A percentile compares a stretch with the other conserved stretches of the same genome.
These are phyloP conservation scores for Ammodytes marinus DNA, from an alignment of 2,113 vertebrate species.

Conservation along the genomic window DNA sequence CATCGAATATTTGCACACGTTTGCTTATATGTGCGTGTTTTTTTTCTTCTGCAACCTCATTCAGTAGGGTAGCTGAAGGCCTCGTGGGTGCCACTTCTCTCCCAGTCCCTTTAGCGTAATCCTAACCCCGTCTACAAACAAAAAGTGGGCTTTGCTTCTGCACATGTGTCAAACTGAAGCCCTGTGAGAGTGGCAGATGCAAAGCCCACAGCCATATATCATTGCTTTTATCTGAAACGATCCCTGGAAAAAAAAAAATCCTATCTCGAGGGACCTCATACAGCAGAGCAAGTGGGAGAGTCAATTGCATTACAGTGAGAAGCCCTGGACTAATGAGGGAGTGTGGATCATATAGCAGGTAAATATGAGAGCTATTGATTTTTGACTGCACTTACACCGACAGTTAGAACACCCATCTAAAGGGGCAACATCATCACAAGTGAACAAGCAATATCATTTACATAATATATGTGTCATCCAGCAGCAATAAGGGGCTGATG, in stretches of 20 bases:
- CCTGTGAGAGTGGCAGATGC: conserved; percentile 10
- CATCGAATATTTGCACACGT: conserved; percentile 46
- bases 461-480: conserved; percentile 36
- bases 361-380: conserved; percentile 74
- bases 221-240: conserved; percentile 54
- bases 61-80: background rate
- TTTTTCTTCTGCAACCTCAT: background rate
- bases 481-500: conserved; percentile 10
- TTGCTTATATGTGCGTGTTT: conserved; percentile 31
- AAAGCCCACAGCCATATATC: conserved; percentile 27
- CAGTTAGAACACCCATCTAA: conserved; percentile 31
- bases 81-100: conserved; percentile 1
- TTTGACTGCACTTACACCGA: conserved; percentile 53
- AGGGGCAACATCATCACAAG: conserved; percentile 19
- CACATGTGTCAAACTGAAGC: conserved; percentile 6
- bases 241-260: conserved; percentile 8
- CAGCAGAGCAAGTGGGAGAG: conserved; percentile 51
- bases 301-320: conserved; percentile 59
- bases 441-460: conserved; percentile 40
- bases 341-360: conserved; percentile 60
- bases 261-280: conserved; percentile 18
- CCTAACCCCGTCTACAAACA: conserved; percentile 8
- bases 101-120: background rate
- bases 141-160: background rate
- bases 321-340: conserved; percentile 28